Conservation (phyloP, 2,113 vertebrate species). For the Rhinoderma darwinii region DNA sequence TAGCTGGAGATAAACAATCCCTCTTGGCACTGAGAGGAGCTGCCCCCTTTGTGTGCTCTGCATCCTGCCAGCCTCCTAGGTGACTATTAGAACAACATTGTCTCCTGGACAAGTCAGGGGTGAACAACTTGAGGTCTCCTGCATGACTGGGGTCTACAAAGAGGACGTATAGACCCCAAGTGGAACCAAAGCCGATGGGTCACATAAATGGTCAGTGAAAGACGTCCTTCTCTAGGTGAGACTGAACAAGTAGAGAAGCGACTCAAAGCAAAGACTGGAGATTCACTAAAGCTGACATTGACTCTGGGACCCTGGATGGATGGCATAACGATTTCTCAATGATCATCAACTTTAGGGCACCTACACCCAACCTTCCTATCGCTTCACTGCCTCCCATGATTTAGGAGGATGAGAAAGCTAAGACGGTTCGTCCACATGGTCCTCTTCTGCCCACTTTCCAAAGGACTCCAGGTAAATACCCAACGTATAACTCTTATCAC, state of each 20-base stretch:
- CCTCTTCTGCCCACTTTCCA: constrained; percentile 87
- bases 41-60: not conserved
- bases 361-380: constrained; percentile 50
- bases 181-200: not conserved
- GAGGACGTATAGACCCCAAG: not conserved
- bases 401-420: constrained; percentile 80
- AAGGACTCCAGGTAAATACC: constrained; percentile 83
- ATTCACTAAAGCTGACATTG: not conserved
- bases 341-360: not conserved
- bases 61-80: not conserved
- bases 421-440: constrained; percentile 85
- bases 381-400: not conserved
- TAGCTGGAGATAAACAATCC: not conserved
- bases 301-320: not conserved
- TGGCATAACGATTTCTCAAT: not conserved
- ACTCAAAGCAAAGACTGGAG: not conserved
- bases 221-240: no score
- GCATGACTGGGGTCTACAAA: not conserved
- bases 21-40: not conserved
- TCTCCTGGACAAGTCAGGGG: not conserved
- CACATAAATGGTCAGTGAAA: not conserved
- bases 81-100: not conserved
- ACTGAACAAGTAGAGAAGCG: not conserved
- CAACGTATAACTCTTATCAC: not conserved
- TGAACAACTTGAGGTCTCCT: not conserved